Evolutionary conservation across 2,888 invertebrate genomes (phyloP), one percentile per base, ranked within the genome.

Genomic region (Leptogaster cylindrica): DNA sequence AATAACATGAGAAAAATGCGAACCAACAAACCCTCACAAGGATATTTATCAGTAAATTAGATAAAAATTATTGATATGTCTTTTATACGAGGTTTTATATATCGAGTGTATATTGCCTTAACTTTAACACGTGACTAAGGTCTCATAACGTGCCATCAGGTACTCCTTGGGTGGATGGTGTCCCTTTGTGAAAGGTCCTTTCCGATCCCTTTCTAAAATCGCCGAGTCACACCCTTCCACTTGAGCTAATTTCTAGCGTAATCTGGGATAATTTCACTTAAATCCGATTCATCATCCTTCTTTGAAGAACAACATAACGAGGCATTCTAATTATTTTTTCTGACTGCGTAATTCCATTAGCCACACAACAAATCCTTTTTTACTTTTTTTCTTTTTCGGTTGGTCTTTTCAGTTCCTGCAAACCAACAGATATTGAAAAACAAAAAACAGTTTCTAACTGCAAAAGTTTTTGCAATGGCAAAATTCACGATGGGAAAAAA

Each of bases 251-350:
- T 74, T 74, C 68, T 66, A 69, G 68, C 73, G 70, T 74, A 74
- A 74, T 74, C 74, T 73, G 55, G 70, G 73, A 73, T 74, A 74
- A 74, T 74, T 74, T 74, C 73, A 73, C 71, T 74, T 74, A 73
- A 73, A 74, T 72, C 73, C 70, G 51, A 28, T 63, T 64, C 55
- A 33, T 31, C 16, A 20, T 25, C 31, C 14, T 12, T 25, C 46
- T 46, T 63, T 44, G 18, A 41, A 44, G 63, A n/a, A n/a, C 39
- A 63, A 27, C 28, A 28, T 18, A 41, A 25, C 18, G 25, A 18
- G 27, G 44, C 14, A 20, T 44, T 63, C 3, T 14, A 8, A 27
- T 23, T 36, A 46, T 44, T 63, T 25, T 41, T 67, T 68, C 48
- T 46, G 25, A 36, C 33, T 65, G 18, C 27, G 25, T 41, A 46